Percentiles rank a stretch among this genome's conserved stretches.
These are phyloP conservation scores for Branchipolynoe longqiensis DNA, from an alignment of 2,888 invertebrate genomes.

Conservation along the genomic window DNA sequence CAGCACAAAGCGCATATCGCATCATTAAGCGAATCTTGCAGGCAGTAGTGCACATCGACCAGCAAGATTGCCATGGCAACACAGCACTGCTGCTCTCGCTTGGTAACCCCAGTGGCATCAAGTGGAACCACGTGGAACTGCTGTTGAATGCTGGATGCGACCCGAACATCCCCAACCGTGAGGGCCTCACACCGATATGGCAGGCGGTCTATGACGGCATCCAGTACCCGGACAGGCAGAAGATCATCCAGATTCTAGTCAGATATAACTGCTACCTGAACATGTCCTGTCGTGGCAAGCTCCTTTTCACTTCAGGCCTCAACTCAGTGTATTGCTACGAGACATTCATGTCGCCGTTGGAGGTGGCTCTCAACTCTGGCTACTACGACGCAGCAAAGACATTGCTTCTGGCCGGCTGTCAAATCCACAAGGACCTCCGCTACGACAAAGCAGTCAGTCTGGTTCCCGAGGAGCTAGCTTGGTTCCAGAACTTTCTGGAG, in stretches of 20 bases:
- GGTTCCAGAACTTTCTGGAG: slow-evolving; percentile 60
- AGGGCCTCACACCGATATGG: slow-evolving; percentile 65
- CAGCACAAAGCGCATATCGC: slow-evolving; percentile 55
- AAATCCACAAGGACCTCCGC: slow-evolving; percentile 62
- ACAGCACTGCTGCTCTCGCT: slow-evolving; percentile 62
- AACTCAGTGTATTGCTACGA: slow-evolving; percentile 65
- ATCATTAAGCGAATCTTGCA: slow-evolving; percentile 61
- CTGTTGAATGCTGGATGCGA: slow-evolving; percentile 61
- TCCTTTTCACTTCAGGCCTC: slow-evolving; percentile 63
- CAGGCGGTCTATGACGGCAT: slow-evolving; percentile 64
- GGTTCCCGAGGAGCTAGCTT: slow-evolving; percentile 61
- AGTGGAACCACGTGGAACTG: slow-evolving; percentile 63
- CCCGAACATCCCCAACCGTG: slow-evolving; percentile 61
- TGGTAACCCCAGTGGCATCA: slow-evolving; percentile 60
- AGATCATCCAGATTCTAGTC: slow-evolving; percentile 63
- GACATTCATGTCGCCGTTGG: slow-evolving; percentile 64
- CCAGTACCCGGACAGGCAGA: slow-evolving; percentile 62
- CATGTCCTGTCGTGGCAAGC: slow-evolving; percentile 63
- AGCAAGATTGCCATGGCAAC: slow-evolving; percentile 62
- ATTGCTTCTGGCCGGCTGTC: slow-evolving; percentile 62
- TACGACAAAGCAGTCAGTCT: slow-evolving; percentile 51
- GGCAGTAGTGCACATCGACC: slow-evolving; percentile 56
- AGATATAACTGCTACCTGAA: slow-evolving; percentile 63
- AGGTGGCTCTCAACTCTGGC: slow-evolving; percentile 65
- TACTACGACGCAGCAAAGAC: slow-evolving; percentile 62